These are phyloP conservation scores for Rhombomys opimus DNA, from an alignment of 2,113 vertebrate genomes.

Conservation along the genomic window DNA sequence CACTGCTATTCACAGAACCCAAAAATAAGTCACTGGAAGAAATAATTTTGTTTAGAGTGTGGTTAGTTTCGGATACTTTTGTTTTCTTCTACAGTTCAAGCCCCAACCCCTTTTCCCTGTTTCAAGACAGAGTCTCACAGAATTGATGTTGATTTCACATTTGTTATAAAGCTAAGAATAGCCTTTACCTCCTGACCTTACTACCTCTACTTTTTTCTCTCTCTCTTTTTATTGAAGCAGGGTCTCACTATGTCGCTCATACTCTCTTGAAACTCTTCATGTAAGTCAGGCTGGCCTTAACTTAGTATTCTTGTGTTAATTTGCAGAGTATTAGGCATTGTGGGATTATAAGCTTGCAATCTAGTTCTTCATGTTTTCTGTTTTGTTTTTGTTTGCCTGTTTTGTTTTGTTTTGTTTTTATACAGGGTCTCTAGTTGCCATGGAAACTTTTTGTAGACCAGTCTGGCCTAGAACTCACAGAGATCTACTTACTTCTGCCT, in stretches of 20 bases:
- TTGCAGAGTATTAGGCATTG: background rate
- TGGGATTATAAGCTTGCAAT: too few relatives aligned
- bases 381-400: background rate
- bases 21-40: background rate
- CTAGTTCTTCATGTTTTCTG: background rate
- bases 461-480: background rate
- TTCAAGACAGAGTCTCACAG: background rate
- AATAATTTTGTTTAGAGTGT: background rate
- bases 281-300: background rate
- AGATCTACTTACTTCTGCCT: background rate
- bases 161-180: background rate
- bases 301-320: background rate
- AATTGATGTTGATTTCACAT: background rate
- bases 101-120: background rate
- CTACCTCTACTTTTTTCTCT: too few relatives aligned
- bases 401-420: background rate
- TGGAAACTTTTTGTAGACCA: background rate
- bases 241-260: background rate
- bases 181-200: background rate
- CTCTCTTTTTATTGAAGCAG: background rate
- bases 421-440: background rate
- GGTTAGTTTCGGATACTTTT: background rate
- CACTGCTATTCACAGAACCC: background rate
- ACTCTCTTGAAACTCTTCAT: background rate
- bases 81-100: background rate